phyloP scores from a whole-genome alignment of 2,113 vertebrate species.

The Mirza zaza region DNA sequence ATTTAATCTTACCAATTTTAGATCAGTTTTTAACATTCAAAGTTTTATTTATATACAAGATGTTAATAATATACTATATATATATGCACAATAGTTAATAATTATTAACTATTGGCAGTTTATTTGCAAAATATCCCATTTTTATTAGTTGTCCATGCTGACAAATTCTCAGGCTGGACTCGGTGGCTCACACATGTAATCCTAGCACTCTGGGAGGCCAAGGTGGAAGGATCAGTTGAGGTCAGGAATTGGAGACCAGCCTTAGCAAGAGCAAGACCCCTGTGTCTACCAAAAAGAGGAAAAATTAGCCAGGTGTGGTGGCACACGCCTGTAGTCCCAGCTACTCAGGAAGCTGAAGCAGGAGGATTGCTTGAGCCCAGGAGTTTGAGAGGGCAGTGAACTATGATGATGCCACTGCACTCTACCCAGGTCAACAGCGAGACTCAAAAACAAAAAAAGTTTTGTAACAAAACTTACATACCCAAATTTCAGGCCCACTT shows the following conservation, averaged over 20 bases:
- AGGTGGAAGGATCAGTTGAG: too few relatives aligned
- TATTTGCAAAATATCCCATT: conserved; percentile 20
- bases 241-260: too few relatives aligned
- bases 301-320: too few relatives aligned
- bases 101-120: conserved; percentile 29
- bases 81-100: background rate
- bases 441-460: background rate
- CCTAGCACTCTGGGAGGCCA: too few relatives aligned
- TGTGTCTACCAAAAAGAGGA: too few relatives aligned
- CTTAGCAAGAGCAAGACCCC: too few relatives aligned
- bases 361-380: background rate
- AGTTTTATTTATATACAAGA: conserved; percentile 9
- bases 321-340: background rate
- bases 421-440: background rate
- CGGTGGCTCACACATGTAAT: background rate
- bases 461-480: background rate
- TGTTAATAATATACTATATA: background rate
- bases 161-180: background rate
- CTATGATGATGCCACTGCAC: too few relatives aligned
- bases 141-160: conserved; percentile 6
- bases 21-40: background rate
- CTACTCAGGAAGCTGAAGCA: background rate
- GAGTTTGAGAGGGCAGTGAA: background rate
- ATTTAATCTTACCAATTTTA: conserved; percentile 33
- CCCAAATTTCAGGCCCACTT: background rate